phyloP scores from a whole-genome alignment of 2,113 vertebrate genomes.

The Halcyon malimbica region DNA sequence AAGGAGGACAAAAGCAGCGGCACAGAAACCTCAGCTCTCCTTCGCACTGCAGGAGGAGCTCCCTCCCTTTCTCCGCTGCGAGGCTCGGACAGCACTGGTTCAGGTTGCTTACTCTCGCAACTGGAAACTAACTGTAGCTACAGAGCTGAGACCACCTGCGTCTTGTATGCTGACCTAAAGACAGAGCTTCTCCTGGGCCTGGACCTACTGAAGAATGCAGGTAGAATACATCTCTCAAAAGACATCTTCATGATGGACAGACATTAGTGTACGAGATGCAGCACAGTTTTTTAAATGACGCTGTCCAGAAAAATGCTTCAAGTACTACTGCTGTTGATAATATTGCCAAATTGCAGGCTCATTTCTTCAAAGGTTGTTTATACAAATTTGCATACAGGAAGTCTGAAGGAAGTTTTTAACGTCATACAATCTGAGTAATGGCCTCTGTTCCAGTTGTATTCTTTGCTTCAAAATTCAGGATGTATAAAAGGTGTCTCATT shows the following conservation, averaged over 20 bases:
- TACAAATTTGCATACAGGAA: not conserved
- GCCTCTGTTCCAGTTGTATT: not conserved
- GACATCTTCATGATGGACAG: not conserved
- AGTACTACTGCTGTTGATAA: not conserved
- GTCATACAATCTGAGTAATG: not conserved
- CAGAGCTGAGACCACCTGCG: accelerated
- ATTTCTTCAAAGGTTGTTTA: not conserved
- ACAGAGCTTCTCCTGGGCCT: not conserved
- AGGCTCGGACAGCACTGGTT: not conserved
- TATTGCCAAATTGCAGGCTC: not conserved
- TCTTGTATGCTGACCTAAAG: not conserved
- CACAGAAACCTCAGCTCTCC: not conserved
- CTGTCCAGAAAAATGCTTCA: not conserved
- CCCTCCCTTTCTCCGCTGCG: too few species aligned
- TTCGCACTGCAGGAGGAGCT: accelerated
- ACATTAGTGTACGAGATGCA: not conserved
- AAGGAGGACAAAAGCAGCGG: not conserved
- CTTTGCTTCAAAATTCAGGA: not conserved
- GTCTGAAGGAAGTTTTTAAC: not conserved
- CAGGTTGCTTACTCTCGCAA: not conserved
- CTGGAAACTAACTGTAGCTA: not conserved
- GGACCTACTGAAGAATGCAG: not conserved
- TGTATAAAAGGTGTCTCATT: not conserved
- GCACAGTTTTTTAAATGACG: not conserved
- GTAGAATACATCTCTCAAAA: not conserved